phyloP scores from a whole-genome alignment of 64 coral and sea anemone species.

The Montipora sp. region DNA sequence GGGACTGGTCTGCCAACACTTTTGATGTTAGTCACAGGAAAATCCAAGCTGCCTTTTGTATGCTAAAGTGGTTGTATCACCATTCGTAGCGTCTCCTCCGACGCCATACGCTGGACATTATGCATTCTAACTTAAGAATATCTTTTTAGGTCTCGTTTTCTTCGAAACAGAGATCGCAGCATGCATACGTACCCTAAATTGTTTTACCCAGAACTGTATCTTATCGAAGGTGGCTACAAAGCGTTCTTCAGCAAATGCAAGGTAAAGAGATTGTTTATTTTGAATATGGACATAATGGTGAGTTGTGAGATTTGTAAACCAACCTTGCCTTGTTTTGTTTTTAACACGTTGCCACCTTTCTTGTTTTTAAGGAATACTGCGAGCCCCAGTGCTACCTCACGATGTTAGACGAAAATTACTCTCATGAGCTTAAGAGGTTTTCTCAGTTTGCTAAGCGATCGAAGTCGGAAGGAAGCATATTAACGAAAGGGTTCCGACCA shows the following conservation, averaged over 20 bases:
- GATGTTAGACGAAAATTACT: slow-evolving; percentile 86
- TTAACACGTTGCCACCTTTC: too few relatives aligned
- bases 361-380: slow-evolving; percentile 79
- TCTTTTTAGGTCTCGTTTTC: slow-evolving; percentile 81
- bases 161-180: slow-evolving; percentile 83
- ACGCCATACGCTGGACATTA: too few relatives aligned
- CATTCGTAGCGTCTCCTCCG: too few relatives aligned
- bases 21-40: too few relatives aligned
- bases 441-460: slow-evolving; percentile 90
- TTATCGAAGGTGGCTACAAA: slow-evolving; percentile 96
- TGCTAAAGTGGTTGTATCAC: too few relatives aligned
- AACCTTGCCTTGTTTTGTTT: neutral
- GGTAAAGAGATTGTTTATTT: slow-evolving; percentile 22
- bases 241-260: slow-evolving; percentile 77
- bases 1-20: too few relatives aligned
- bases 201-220: slow-evolving; percentile 93
- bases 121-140: neutral
- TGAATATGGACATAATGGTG: too few relatives aligned
- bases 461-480: slow-evolving; percentile 83
- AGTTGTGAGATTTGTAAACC: neutral
- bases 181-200: slow-evolving; percentile 84
- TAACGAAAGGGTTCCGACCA: slow-evolving; percentile 82
- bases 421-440: slow-evolving; percentile 83
- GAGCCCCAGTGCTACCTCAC: slow-evolving; percentile 82
- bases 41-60: too few relatives aligned